These are phyloP conservation scores for roundworm (Caenorhabditis elegans) DNA, from an alignment of 1,140 invertebrate species.

Conservation along the genomic window WBcel235 BX284606.5:898001-898500, in stretches of 20 bases:
- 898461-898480: no score
- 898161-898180: background rate
- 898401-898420: no score
- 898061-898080: constrained; percentile 18
- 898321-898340: background rate
- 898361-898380: no score
- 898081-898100: constrained; percentile 28
- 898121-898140: constrained; percentile 24
- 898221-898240: constrained; percentile 12
- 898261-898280: constrained; percentile 22
- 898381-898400: no score
- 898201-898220: background rate
- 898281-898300: background rate
- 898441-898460: no score
- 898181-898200: background rate
- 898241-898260: background rate
- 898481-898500: no score
- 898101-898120: constrained; percentile 32
- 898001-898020: constrained; percentile 17
- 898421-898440: no score
- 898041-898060: constrained; percentile 21
- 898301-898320: background rate
- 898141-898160: background rate
- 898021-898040: constrained; percentile 4
- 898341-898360: background rate